phyloP scores from a whole-genome alignment of 1,140 invertebrate species.

The Drosophila bocki region DNA sequence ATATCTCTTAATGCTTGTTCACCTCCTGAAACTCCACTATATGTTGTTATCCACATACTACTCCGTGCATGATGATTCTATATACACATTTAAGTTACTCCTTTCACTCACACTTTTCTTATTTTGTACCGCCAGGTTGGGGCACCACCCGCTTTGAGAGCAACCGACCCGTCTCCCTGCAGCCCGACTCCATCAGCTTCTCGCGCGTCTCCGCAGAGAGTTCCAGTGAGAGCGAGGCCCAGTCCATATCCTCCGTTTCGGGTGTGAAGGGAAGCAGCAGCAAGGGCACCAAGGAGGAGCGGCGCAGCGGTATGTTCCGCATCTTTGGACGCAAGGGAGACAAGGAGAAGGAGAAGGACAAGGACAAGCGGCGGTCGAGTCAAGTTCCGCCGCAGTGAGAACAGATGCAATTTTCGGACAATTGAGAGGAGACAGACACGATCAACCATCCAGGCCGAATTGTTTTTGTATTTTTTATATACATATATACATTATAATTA shows the following conservation, averaged over 20 bases:
- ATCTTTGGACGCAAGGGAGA: slow-evolving; percentile 84
- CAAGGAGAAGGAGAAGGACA: slow-evolving; percentile 82
- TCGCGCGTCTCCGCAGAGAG: slow-evolving; percentile 82
- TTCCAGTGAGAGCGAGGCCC: slow-evolving; percentile 84
- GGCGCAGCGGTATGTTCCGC: slow-evolving; percentile 83
- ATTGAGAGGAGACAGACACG: slow-evolving; percentile 20
- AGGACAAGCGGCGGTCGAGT: slow-evolving; percentile 79
- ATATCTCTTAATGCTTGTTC: background rate
- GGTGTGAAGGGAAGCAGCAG: slow-evolving; percentile 79
- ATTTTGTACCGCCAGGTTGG: slow-evolving; percentile 68
- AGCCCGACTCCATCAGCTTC: slow-evolving; percentile 80
- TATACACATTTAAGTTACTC: background rate
- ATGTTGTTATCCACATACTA: slow-evolving; percentile 29
- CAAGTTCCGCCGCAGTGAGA: slow-evolving; percentile 77
- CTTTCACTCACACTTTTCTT: slow-evolving; percentile 5
- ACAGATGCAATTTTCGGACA: slow-evolving; percentile 14
- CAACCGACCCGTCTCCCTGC: slow-evolving; percentile 79
- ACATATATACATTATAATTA: slow-evolving; percentile 60
- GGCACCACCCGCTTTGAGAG: slow-evolving; percentile 78
- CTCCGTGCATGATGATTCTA: slow-evolving; percentile 38
- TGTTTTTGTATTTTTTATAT: slow-evolving; percentile 80
- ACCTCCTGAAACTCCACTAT: slow-evolving; percentile 3
- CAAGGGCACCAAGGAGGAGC: slow-evolving; percentile 82
- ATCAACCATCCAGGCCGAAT: slow-evolving; percentile 52
- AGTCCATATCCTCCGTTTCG: slow-evolving; percentile 82